Evolutionary conservation across 53 echinoderm and acorn worm species (phyloP).

Genomic region (Antedon mediterranea): DNA sequence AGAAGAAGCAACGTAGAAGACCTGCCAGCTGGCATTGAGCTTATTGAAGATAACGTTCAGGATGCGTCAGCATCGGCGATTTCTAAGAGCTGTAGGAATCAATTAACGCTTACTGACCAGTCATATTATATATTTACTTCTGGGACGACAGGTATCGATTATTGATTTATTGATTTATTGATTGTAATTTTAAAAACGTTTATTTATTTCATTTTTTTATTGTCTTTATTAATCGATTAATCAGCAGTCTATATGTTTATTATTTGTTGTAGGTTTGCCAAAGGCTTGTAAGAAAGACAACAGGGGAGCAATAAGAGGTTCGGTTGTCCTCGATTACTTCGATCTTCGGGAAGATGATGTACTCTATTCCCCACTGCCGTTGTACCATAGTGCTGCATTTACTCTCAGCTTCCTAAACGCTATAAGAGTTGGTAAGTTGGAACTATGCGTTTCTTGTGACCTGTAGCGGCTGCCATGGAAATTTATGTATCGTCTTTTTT

Average conservation of each 20-base stretch:
- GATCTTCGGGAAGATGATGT: background rate
- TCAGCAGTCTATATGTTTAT: no score
- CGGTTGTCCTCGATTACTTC: background rate
- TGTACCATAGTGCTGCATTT: background rate
- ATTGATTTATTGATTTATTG: no score
- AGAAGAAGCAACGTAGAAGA: background rate
- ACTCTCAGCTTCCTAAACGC: background rate
- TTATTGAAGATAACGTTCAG: background rate
- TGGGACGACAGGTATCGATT: constrained; percentile 53
- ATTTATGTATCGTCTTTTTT: background rate
- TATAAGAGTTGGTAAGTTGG: background rate
- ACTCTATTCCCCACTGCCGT: background rate
- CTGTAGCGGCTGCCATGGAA: background rate
- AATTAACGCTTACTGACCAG: background rate
- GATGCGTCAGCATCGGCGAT: background rate
- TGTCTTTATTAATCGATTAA: no score
- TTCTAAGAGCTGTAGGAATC: background rate
- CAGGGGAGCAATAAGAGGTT: background rate
- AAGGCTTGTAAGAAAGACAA: background rate
- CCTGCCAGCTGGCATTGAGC: background rate
- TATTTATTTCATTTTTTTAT: no score
- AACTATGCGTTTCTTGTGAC: background rate
- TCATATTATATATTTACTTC: constrained; percentile 53
- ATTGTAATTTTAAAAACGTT: no score
- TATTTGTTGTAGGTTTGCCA: background rate